phyloP scores from a whole-genome alignment of 2,113 vertebrate genomes.

The Myiopsitta monachus region DNA sequence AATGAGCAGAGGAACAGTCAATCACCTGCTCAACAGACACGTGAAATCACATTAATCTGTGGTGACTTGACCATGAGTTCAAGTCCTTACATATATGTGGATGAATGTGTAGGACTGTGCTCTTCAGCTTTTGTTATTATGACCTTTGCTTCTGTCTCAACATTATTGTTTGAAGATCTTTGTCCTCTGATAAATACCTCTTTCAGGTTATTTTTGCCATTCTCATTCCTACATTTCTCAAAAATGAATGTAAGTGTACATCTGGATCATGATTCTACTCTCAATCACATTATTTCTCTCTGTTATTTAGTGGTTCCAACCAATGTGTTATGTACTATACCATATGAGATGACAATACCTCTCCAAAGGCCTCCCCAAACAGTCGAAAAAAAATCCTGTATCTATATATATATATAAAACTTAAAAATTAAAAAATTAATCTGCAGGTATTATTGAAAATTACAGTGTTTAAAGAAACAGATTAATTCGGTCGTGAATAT shows the following conservation, averaged over 20 bases:
- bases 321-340: background rate
- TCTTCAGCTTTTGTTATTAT: background rate
- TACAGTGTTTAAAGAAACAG: background rate
- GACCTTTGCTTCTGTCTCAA: background rate
- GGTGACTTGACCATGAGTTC: background rate
- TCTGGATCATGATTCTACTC: background rate
- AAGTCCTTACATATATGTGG: background rate
- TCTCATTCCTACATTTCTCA: background rate
- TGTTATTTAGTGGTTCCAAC: background rate
- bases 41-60: background rate
- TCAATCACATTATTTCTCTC: background rate
- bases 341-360: background rate
- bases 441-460: background rate
- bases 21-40: background rate
- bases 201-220: background rate
- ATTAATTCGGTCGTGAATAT: background rate
- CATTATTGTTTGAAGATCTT: accelerated
- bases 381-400: background rate
- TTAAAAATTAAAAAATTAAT: background rate
- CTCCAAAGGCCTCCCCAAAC: background rate
- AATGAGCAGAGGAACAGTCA: background rate
- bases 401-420: background rate
- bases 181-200: background rate
- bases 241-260: background rate
- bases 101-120: background rate